Base-by-base conservation (phyloP, 2,113 vertebrate species). In the Hepsetus odoe region DNA sequence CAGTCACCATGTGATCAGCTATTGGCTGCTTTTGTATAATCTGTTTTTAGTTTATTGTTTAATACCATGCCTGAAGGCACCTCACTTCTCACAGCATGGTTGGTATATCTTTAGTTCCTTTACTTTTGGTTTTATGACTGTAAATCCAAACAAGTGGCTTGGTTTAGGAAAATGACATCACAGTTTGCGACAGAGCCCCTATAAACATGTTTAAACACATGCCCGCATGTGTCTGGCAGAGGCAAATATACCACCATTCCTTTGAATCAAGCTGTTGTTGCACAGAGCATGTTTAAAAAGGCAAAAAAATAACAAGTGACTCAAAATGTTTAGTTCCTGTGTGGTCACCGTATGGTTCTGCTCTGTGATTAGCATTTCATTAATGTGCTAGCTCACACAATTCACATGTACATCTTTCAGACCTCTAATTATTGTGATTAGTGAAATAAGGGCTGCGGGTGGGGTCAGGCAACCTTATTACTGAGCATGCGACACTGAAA, bases 371-470 rank as follows among this genome's bases (percentile, higher is more conserved):
- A 24, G 28, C 67, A 62, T 85, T 86, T 87, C 14, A 76, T 73
- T 86, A 61, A 71, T 72, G 70, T 88, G 81, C 77, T 77, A 85
- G 85, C 83, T 83, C 80, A 81, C 68, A 61, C 13, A 75, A 81
- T 80, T 74, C 77, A 81, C 79, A 58, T 86, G 68, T 80, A 72
- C 12, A 16, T 58, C 26, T 66, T 83, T 59, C 81, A 66, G 67
- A 62, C 79, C 80, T 87, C 81, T 91, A 92, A 93, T 92, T 91
- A 91, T 81, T 80, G 81, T 87, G 86, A 91, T 92, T 90, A 90
- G 82, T 84, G 46, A 16, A 82, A 84, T 83, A 83, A 81, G 84
- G 82, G 81, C 85, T 86, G 83, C 77, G 82, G 81, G 84, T 80
- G 67, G 79, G 89, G 86, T 87, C 87, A 75, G 75, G 83, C 84